Evolutionary conservation across 2,888 invertebrate genomes (phyloP).

Genomic region (Eilema caniola): DNA sequence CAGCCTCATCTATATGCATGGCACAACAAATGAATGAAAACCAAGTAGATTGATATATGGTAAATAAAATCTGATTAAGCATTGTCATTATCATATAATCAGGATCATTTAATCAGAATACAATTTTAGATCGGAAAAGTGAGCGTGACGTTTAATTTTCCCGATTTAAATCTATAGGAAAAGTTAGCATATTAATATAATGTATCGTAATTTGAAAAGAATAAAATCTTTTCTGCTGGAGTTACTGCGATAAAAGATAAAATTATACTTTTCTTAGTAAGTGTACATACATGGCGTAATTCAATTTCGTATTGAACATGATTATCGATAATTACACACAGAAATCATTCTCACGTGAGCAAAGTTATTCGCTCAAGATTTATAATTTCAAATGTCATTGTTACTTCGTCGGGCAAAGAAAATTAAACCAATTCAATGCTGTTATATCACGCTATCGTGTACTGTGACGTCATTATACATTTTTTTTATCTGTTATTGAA

Average conservation of each 20-base stretch:
- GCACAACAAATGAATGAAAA: background rate
- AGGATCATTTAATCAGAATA: too few species aligned
- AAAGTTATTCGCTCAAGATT: conserved; percentile 46
- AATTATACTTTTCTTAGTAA: conserved; percentile 10
- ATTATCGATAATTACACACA: conserved; percentile 48
- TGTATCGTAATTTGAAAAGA: too few species aligned
- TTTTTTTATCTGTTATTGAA: background rate
- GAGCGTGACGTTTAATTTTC: too few species aligned
- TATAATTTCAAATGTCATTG: conserved; percentile 61
- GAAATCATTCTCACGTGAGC: conserved; percentile 54
- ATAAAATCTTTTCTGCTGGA: background rate
- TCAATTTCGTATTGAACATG: conserved; percentile 27
- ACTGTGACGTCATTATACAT: background rate
- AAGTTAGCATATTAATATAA: too few species aligned
- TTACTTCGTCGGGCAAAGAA: conserved; percentile 53
- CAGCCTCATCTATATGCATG: background rate
- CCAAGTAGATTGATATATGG: too few species aligned
- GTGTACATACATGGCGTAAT: conserved; percentile 2
- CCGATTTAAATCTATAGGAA: too few species aligned
- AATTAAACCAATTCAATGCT: conserved; percentile 57
- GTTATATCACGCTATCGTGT: conserved; percentile 40
- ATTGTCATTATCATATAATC: too few species aligned
- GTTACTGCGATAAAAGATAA: background rate
- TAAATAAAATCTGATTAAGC: too few species aligned
- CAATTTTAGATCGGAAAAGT: too few species aligned